Conservation (phyloP, 2,113 vertebrate genomes). For the Thamnaconus septentrionalis region DNA sequence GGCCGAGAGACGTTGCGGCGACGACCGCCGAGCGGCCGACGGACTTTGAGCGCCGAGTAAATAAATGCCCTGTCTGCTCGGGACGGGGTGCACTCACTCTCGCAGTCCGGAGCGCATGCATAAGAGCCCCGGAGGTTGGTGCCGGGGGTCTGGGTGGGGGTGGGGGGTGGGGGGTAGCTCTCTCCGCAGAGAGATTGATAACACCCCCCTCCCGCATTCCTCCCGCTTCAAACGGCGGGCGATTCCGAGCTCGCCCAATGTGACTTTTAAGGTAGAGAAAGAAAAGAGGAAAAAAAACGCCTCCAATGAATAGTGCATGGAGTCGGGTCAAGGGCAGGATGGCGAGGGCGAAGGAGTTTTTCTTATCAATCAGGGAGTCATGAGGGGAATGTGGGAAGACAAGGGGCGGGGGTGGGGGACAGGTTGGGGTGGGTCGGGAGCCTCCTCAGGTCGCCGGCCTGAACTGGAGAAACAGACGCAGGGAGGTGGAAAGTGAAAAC, state of each 20-base stretch:
- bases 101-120: constrained; percentile 69
- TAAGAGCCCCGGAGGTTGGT: constrained; percentile 66
- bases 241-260: constrained; percentile 68
- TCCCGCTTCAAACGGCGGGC: constrained; percentile 62
- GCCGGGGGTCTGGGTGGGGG: constrained; percentile 48
- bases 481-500: constrained; percentile 56
- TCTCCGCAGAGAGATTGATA: constrained; percentile 73
- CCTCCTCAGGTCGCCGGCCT: constrained; percentile 56
- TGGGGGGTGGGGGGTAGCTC: constrained; percentile 51
- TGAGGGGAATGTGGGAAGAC: constrained; percentile 62
- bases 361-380: constrained; percentile 74
- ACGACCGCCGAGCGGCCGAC: constrained; percentile 60
- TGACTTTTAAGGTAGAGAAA: constrained; percentile 59
- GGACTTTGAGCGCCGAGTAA: constrained; percentile 71
- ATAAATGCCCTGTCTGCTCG: constrained; percentile 75
- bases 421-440: constrained; percentile 30
- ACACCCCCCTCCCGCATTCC: constrained; percentile 25
- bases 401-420: constrained; percentile 38
- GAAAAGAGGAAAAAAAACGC: constrained; percentile 4
- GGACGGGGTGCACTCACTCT: constrained; percentile 75
- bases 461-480: constrained; percentile 68
- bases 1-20: constrained; percentile 52
- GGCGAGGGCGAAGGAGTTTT: constrained; percentile 60
- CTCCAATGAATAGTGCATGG: constrained; percentile 73
- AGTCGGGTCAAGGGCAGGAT: constrained; percentile 71